These are phyloP conservation scores for Sturnira hondurensis DNA, from an alignment of 2,113 vertebrate species.

Conservation along the genomic window DNA sequence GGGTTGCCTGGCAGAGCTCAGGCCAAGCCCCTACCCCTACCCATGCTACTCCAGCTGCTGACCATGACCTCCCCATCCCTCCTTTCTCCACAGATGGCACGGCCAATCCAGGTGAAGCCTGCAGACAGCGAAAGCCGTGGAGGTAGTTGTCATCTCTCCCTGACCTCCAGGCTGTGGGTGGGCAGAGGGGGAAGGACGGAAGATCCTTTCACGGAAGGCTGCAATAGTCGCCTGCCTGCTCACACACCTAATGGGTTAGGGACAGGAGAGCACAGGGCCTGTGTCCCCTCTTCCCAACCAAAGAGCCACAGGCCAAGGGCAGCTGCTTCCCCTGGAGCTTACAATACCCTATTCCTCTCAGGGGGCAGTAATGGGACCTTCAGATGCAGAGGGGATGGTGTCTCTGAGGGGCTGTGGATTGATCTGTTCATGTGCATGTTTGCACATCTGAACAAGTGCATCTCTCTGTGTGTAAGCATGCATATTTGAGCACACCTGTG, in stretches of 20 bases:
- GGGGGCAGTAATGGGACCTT: not conserved
- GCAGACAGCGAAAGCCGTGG: conserved; percentile 98
- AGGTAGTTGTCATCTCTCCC: conserved; percentile 88
- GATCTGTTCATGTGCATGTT: not conserved
- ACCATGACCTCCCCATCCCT: not conserved
- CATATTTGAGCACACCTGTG: not conserved
- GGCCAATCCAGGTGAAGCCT: conserved; percentile 89
- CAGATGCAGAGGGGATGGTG: not conserved
- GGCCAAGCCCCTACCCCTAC: not conserved
- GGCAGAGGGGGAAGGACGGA: not conserved
- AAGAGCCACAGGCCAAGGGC: not conserved
- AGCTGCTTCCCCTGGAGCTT: not conserved
- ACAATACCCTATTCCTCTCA: not conserved
- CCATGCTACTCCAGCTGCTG: rapidly evolving
- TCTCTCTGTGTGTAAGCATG: not conserved
- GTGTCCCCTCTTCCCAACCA: not conserved
- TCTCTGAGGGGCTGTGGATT: not conserved
- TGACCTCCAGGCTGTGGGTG: not conserved
- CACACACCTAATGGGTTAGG: too few species aligned
- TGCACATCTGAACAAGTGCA: not conserved
- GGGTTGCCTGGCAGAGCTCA: not conserved
- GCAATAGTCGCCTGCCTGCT: too few species aligned
- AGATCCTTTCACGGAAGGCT: not conserved
- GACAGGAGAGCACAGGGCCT: not conserved
- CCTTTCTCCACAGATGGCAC: conserved; percentile 83